Base-by-base conservation (phyloP, 2,797 vertebrate species). In the Geotrypetes seraphini region DNA sequence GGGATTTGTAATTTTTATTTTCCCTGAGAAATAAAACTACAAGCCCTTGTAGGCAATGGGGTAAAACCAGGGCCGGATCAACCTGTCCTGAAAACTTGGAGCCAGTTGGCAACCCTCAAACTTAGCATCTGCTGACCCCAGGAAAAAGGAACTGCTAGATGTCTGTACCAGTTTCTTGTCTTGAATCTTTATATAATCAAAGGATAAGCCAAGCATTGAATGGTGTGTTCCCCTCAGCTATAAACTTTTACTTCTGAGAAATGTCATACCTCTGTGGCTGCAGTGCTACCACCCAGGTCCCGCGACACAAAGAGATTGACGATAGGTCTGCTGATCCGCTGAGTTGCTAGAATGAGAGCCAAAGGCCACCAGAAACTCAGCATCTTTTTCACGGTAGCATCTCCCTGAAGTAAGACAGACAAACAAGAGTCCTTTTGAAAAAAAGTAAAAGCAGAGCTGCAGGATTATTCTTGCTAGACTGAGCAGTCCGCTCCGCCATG, bases 301-400 rank as follows among this genome's bases (percentile, higher is more conserved):
- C 96, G 87, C 10, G 96, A 96, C n/a, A 99, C 94, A 47, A 99
- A 99, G 43, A 99, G 88, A 66, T 99, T 99, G 66, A 98, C 94
- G 8, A 99, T 95, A 10, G 96, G 96, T 34, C 96, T 76, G 19
- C 96, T 98, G 70, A 99, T 97, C 31, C 95, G 69, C 66, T 99
- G 96, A 6, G 92, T 98, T 22, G 96, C 96, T 61, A 99, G 57
- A 69, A 97, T 97, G 40, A 99, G 86, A 1, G 96, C 95, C 73
- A 99, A 66, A 12, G 96, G 96, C 96, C 96, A 99, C 96, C 96
- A 99, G 75, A 99, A 99, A 44, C 76, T 88, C 61, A 99, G 75
- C 94, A 99, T 99, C 79, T 91, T 97, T 47, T 75, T 89, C 68
- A 99, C 71, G 2, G 94, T 96, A 33, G 91, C 90, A 15, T 98